Conservation (phyloP, 2,797 vertebrate genomes). For the Mycteria americana region DNA sequence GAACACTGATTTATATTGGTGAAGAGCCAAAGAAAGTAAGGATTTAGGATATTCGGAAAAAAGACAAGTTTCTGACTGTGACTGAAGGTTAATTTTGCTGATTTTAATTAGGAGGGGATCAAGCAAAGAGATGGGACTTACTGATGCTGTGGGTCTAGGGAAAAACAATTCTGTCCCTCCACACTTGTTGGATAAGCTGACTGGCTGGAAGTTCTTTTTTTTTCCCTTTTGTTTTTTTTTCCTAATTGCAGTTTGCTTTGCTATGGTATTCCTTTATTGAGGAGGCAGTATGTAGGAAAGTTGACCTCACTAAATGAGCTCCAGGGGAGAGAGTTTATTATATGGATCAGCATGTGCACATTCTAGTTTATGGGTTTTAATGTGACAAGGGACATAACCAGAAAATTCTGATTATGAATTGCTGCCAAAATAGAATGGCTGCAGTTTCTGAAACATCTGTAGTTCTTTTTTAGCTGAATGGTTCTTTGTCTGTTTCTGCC, state of each 20-base stretch:
- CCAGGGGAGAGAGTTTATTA: slow-evolving; percentile 53
- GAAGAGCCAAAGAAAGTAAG: background rate
- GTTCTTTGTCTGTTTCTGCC: slow-evolving; percentile 34
- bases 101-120: background rate
- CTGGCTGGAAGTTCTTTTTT: background rate
- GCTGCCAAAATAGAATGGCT: slow-evolving; percentile 55
- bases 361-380: slow-evolving; percentile 54
- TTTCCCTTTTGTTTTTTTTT: fast-evolving
- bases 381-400: slow-evolving; percentile 42
- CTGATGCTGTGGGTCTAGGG: background rate
- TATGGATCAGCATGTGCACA: slow-evolving; percentile 45
- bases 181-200: background rate
- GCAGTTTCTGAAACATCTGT: slow-evolving; percentile 54
- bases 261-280: slow-evolving; percentile 10
- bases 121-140: background rate
- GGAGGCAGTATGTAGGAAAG: slow-evolving; percentile 8
- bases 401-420: slow-evolving; percentile 56
- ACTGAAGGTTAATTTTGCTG: background rate
- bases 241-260: slow-evolving; percentile 17
- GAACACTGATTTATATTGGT: background rate
- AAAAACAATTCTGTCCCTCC: background rate
- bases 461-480: slow-evolving; percentile 47
- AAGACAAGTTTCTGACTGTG: background rate
- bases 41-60: background rate
- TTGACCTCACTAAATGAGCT: slow-evolving; percentile 59